Evolutionary conservation across 2,113 vertebrate species (phyloP), one percentile per base, ranked within the genome.

Genomic region (Eublepharis macularius): DNA sequence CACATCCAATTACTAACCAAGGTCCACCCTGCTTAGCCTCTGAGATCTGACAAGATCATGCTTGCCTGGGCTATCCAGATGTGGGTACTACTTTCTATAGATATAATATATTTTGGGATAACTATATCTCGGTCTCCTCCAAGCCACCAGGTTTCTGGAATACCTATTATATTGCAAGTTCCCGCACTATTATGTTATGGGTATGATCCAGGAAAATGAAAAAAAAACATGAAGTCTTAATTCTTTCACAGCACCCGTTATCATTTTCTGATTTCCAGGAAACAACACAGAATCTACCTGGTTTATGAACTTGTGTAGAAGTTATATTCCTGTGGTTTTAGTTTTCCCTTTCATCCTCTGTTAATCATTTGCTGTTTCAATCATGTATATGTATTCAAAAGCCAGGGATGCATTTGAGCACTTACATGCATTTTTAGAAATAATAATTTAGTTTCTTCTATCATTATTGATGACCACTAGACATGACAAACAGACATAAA

Each of bases 301-400:
- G 68, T 80, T 49, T 29, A 65, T 73, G 51, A 65, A 29, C 74
- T 34, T 83, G 41, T 76, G 72, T 76, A 66, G 60, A 57, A 83
- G n/a, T 65, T 65, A 60, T 41, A 83, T 80, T 73, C 66, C 54
- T 73, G 41, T 65, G 41, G 54, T 34, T 85, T 85, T 85, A 47
- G n/a, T 43, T 76, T 85, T 72, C 76, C n/a, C 24, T 73, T 73
- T 80, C 43, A 63, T 85, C 73, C 76, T 57, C 69, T 41, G 29
- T 41, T 73, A 60, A 82, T 73, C 26, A 57, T 57, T 63, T 19
- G 9, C 76, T 85, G 34, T 45, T 73, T 60, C 34, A 68, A 70
- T 85, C 72, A 63, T 80, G 65, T 36, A 13, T 16, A 47, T 51
- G 32, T 60, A 11, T 26, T 16, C 6, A 11, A 70, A 72, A 60